Percentiles rank a stretch among this genome's conserved stretches.
These are phyloP conservation scores for Crocidura indochinensis DNA, from an alignment of 2,797 vertebrate species.

Conservation along the genomic window DNA sequence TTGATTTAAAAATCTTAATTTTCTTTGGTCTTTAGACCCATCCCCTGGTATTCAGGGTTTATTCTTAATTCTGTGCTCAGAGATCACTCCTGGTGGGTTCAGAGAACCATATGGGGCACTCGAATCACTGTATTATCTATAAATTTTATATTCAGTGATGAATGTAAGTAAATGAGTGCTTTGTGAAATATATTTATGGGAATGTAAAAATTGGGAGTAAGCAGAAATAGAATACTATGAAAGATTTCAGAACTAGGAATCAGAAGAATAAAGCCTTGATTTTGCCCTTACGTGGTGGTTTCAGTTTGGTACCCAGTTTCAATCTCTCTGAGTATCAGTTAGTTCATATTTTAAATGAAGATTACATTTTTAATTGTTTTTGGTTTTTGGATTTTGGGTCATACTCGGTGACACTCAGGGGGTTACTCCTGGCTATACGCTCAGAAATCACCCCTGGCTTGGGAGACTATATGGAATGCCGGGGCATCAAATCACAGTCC, in stretches of 20 bases:
- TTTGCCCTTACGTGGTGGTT: background rate
- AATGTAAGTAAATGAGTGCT: constrained; percentile 59
- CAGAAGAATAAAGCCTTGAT: background rate
- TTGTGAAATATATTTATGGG: constrained; percentile 30
- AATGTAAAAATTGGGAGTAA: constrained; percentile 38
- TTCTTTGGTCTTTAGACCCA: no score
- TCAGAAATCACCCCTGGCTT: no score
- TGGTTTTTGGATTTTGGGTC: background rate
- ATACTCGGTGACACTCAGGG: no score
- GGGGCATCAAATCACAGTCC: no score
- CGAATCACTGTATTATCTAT: no score
- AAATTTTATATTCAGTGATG: background rate
- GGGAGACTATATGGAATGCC: no score
- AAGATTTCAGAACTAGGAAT: constrained; percentile 22
- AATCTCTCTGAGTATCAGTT: background rate
- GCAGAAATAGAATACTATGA: constrained; percentile 10
- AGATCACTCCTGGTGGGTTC: no score
- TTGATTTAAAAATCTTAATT: constrained; percentile 47
- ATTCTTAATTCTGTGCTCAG: no score
- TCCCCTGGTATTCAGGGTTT: no score
- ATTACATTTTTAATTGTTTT: constrained; percentile 15
- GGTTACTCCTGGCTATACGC: no score
- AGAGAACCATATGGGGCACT: no score
- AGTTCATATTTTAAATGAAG: constrained; percentile 19
- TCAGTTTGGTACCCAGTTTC: constrained; percentile 33